Evolutionary conservation across 2,888 invertebrate species (phyloP).

Genomic region (Nomada ruficornis): DNA sequence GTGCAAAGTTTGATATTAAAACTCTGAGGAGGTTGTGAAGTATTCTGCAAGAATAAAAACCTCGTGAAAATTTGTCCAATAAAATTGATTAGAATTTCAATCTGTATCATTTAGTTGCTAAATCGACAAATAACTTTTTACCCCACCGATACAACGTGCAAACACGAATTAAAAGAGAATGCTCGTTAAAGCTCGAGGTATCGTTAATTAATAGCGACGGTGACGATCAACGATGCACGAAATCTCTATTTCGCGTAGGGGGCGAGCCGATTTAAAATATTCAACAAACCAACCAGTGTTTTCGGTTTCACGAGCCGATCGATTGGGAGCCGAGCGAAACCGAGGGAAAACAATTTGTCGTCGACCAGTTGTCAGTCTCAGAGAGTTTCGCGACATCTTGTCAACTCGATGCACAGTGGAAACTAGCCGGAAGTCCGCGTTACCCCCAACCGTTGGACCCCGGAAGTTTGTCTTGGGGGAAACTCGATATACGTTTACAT

Average conservation of each 20-base stretch:
- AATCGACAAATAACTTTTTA: neutral
- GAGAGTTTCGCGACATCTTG: slow-evolving; percentile 60
- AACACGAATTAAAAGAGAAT: neutral
- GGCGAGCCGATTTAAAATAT: slow-evolving; percentile 46
- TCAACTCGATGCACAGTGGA: slow-evolving; percentile 38
- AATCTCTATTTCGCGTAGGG: slow-evolving; percentile 3
- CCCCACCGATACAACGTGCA: neutral
- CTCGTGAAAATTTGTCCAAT: neutral
- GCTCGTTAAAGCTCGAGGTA: slow-evolving; percentile 56
- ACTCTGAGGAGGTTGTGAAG: neutral
- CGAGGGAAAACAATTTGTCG: slow-evolving; percentile 63
- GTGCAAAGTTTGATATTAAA: no score
- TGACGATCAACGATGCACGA: slow-evolving; percentile 19
- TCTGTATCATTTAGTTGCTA: neutral
- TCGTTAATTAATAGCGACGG: slow-evolving; percentile 55
- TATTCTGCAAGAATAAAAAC: neutral
- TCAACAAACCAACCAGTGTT: slow-evolving; percentile 38
- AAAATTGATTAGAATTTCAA: neutral
- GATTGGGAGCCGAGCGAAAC: slow-evolving; percentile 25
- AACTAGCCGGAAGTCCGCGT: slow-evolving; percentile 21
- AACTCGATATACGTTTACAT: slow-evolving; percentile 48
- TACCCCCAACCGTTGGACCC: slow-evolving; percentile 39
- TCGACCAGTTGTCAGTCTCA: slow-evolving; percentile 56
- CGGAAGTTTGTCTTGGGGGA: slow-evolving; percentile 35
- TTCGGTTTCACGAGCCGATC: slow-evolving; percentile 28